Conservation (phyloP, 2,113 vertebrate genomes). For the Centropristis striata region DNA sequence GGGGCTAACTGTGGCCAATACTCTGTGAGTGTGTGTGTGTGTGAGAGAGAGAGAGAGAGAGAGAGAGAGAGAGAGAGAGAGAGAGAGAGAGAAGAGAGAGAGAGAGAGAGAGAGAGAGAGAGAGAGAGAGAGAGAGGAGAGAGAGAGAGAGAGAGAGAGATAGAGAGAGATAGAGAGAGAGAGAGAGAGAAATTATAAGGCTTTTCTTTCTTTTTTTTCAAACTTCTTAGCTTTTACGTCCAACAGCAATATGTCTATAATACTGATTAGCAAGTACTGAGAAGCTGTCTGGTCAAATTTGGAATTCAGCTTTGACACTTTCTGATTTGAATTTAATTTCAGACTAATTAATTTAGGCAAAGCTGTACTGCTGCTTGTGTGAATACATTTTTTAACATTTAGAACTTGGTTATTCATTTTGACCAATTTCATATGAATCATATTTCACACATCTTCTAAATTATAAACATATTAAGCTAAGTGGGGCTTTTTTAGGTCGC, state of each 20-base stretch:
- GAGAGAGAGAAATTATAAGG: neutral
- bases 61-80: no score
- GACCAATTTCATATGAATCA: neutral
- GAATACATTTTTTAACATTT: neutral
- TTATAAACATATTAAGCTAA: neutral
- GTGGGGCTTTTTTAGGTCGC: neutral
- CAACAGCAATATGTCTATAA: neutral
- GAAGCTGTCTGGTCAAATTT: neutral
- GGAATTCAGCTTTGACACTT: neutral
- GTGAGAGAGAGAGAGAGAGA: neutral
- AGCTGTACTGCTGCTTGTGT: neutral
- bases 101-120: no score
- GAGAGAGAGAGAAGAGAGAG: no score
- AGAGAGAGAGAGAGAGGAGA: no score
- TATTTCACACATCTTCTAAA: neutral
- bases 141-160: no score
- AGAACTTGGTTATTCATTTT: neutral
- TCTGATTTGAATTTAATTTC: neutral
- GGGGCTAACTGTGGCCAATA: slow-evolving; percentile 31
- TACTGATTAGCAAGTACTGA: neutral
- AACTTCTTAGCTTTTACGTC: neutral
- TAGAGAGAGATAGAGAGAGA: no score
- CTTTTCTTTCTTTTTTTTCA: neutral
- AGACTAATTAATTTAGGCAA: neutral
- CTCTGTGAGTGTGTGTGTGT: neutral